Conservation (phyloP, 2,888 invertebrate species). For the Latrodectus hesperus region DNA sequence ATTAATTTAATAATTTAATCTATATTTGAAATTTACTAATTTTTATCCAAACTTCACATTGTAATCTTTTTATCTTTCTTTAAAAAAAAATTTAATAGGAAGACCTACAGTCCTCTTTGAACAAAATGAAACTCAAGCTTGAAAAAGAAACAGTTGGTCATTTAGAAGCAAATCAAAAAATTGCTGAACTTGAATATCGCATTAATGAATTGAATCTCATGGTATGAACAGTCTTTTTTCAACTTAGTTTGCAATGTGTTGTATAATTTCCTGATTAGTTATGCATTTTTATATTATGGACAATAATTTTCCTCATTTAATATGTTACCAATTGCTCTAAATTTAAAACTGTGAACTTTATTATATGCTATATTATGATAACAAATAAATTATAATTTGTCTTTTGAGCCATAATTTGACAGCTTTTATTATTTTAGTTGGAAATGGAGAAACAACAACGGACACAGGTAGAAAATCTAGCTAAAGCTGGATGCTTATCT, state of each 20-base stretch:
- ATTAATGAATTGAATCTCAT: slow-evolving; percentile 81
- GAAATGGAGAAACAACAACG: slow-evolving; percentile 79
- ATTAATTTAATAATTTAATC: slow-evolving; percentile 2
- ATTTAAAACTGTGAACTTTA: no score
- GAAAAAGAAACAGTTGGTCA: slow-evolving; percentile 92
- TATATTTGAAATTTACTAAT: neutral
- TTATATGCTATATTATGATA: no score
- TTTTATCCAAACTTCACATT: no score
- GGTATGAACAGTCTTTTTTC: slow-evolving; percentile 74
- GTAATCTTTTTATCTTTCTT: no score
- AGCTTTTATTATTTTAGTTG: slow-evolving; percentile 72
- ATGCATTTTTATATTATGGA: no score
- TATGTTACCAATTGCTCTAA: no score
- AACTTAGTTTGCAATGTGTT: no score
- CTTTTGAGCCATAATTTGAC: no score
- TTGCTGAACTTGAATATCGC: slow-evolving; percentile 80
- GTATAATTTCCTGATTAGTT: no score
- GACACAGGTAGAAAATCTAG: slow-evolving; percentile 87
- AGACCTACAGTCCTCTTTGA: slow-evolving; percentile 88
- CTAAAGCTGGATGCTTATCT: slow-evolving; percentile 92
- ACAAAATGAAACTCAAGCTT: slow-evolving; percentile 87
- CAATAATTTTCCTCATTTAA: no score
- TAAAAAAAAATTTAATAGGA: slow-evolving; percentile 77
- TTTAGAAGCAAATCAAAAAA: slow-evolving; percentile 88
- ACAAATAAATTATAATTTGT: no score